phyloP scores from a whole-genome alignment of 1,140 invertebrate species.

The Metopolophium dirhodum region DNA sequence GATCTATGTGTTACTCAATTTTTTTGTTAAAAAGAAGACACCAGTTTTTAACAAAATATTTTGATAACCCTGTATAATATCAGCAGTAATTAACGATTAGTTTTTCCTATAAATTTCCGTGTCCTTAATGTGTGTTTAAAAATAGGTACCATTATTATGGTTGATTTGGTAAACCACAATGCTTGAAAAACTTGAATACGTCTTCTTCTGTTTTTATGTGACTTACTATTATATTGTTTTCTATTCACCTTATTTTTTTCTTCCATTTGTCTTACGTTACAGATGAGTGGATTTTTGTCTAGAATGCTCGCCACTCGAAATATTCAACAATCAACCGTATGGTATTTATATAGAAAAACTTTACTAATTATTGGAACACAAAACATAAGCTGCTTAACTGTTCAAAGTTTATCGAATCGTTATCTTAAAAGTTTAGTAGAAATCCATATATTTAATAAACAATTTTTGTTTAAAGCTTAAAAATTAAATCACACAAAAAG shows the following conservation, averaged over 20 bases:
- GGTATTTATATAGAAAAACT: conserved; percentile 24
- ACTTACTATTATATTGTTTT: neutral
- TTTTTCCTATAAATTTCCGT: neutral
- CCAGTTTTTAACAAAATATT: neutral
- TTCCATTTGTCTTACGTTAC: neutral
- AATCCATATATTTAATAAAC: neutral
- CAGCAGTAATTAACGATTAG: no score
- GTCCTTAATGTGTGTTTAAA: neutral
- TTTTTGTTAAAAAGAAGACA: neutral
- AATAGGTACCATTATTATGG: neutral
- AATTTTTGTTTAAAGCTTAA: neutral
- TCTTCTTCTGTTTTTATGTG: neutral
- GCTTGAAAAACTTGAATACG: neutral
- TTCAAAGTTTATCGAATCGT: conserved; percentile 22
- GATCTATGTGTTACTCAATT: neutral
- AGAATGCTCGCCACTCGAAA: neutral
- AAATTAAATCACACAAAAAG: neutral
- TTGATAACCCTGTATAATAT: no score
- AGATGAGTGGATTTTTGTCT: neutral
- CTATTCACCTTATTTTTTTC: neutral
- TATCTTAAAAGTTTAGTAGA: neutral
- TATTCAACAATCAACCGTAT: neutral
- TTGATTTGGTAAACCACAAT: neutral
- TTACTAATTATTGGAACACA: conserved; percentile 39
- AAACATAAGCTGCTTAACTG: conserved; percentile 16